Evolutionary conservation across 1,140 invertebrate genomes (phyloP), one percentile per base, ranked within the genome.

Genomic region (Sycophila sp.): DNA sequence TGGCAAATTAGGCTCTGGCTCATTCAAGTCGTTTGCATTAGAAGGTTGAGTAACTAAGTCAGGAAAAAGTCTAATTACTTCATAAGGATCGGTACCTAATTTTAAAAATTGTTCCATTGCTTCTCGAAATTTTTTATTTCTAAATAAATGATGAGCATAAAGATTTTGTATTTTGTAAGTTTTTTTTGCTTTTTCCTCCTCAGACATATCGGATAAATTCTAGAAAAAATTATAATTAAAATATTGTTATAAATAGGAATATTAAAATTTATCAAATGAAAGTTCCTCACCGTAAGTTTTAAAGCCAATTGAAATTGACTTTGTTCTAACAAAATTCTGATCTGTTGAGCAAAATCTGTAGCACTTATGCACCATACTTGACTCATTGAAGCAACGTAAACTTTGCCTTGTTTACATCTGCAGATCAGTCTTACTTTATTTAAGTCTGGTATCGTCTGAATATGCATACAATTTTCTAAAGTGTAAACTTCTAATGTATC

Each of bases 271-370:
- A 4, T 13, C 10, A n/a, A 42, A 45, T 45, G 13, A 26, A 32
- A 30, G 13, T 47, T 22, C 38, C 69, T 71, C 87, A 97, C 95
- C n/a, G 94, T 95, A 66, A 99, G 85, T 83, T 94, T 92, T 22
- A 98, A 87, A n/a, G 97, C 97, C 40, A 98, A 85, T 83, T 97
- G 94, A 88, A 98, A 98, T 77, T 97, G 93, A 85, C 97, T 97
- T 74, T 94, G 91, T 73, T 93, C 90, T 1, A 98, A 82, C 22
- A 98, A 86, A 69, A 92, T 90, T 77, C 93, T 87, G 13, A 96
- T 92, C 86, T 98, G 96, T 64, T 90, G 91, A 4, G 90, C 88
- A 63, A 95, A 88, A 69, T 96, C 93, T 6, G 95, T 90, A 11
- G 91, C 88, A 55, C 89, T 90, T 24, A 99, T 85, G 78, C 92